phyloP scores from a whole-genome alignment of 2,888 invertebrate genomes.

The Euplexia lucipara region DNA sequence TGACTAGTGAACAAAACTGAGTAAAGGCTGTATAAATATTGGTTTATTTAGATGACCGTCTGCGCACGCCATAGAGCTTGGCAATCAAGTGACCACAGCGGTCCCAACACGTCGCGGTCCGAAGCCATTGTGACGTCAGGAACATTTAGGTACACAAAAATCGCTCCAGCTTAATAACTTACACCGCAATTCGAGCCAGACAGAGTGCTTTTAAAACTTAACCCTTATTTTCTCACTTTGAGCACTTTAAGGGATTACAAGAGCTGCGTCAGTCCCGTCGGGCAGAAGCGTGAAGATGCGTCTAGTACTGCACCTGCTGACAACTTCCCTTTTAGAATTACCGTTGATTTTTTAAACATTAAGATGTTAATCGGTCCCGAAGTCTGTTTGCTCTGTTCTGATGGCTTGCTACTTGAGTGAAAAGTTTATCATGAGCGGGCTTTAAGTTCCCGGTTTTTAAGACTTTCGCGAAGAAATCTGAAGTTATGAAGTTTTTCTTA shows the following conservation, averaged over 20 bases:
- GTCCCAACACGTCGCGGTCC: no score
- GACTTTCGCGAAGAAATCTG: neutral
- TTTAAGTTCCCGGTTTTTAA: conserved; percentile 2
- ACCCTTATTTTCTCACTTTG: conserved; percentile 88
- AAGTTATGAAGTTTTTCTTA: no score
- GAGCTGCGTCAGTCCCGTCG: conserved; percentile 64
- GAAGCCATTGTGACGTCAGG: no score
- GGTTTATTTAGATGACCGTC: no score
- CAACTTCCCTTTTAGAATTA: conserved; percentile 56
- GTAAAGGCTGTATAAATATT: no score
- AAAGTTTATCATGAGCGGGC: conserved; percentile 32
- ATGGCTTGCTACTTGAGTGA: conserved; percentile 8
- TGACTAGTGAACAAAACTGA: no score
- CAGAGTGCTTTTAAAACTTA: conserved; percentile 88
- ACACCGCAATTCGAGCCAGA: conserved; percentile 61
- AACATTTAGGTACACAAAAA: neutral
- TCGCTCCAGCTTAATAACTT: conserved; percentile 26
- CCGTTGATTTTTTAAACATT: conserved; percentile 46
- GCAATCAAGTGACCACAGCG: no score
- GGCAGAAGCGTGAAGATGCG: conserved; percentile 66
- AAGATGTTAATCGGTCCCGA: conserved; percentile 47
- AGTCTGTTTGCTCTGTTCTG: conserved; percentile 19
- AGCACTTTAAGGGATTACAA: conserved; percentile 87
- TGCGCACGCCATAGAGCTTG: no score
- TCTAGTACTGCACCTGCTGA: conserved; percentile 62